phyloP scores from a whole-genome alignment of 2,797 vertebrate genomes.

The Gephyroberyx darwinii region DNA sequence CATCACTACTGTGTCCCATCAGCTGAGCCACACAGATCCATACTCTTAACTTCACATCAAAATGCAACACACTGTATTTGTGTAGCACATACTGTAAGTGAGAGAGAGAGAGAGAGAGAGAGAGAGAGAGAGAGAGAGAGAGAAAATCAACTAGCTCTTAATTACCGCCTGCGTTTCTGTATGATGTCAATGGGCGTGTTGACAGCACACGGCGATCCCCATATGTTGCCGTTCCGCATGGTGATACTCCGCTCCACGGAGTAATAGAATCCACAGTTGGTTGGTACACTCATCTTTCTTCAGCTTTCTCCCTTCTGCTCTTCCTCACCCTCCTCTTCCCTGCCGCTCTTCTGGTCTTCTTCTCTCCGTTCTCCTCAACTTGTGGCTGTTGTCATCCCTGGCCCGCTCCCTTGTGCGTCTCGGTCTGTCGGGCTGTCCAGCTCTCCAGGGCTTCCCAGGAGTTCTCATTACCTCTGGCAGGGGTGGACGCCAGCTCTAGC shows the following conservation, averaged over 20 bases:
- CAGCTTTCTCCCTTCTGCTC: conserved; percentile 33
- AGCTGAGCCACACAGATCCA: too few species aligned
- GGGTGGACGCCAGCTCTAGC: conserved; percentile 45
- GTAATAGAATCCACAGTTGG: conserved; percentile 76
- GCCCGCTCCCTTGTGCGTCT: conserved; percentile 59
- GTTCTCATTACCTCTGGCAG: conserved; percentile 68
- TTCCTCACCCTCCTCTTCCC: conserved; percentile 71
- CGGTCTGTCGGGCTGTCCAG: conserved; percentile 60
- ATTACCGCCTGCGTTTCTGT: conserved; percentile 85
- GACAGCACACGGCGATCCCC: conserved; percentile 82
- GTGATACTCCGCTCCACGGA: conserved; percentile 73
- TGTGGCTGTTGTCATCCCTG: conserved; percentile 60
- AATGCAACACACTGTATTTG: too few species aligned
- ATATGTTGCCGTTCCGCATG: conserved; percentile 75
- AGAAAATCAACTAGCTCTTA: conserved; percentile 57
- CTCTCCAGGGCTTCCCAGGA: conserved; percentile 65
- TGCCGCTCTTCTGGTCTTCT: conserved; percentile 37
- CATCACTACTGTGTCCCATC: too few species aligned
- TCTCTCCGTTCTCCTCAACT: conserved; percentile 69
- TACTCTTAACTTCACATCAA: too few species aligned
- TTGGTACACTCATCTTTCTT: conserved; percentile 82
- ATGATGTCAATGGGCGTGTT: conserved; percentile 86
- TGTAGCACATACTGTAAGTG: not conserved
- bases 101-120: conserved; percentile 25
- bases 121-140: conserved; percentile 40